Percentiles rank a stretch among this genome's conserved stretches.
phyloP scores from a whole-genome alignment of 2,888 invertebrate genomes.

The Trachelus stipa region DNA sequence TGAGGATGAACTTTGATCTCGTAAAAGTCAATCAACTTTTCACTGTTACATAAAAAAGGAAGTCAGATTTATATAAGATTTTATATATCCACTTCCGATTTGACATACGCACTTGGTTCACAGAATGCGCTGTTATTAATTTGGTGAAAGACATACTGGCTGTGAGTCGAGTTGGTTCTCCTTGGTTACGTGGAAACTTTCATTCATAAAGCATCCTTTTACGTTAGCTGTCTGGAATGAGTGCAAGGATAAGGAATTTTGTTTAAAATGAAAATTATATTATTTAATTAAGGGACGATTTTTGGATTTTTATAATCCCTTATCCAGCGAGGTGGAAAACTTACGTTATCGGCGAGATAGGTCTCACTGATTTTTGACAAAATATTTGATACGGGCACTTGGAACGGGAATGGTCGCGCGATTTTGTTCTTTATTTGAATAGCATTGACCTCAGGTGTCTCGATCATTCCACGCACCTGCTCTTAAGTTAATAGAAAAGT shows the following conservation, averaged over 20 bases:
- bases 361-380: not conserved
- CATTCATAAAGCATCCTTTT: not conserved
- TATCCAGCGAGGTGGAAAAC: not conserved
- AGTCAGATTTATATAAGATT: not conserved
- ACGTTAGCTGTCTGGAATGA: not conserved
- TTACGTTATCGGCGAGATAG: not conserved
- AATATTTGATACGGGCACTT: not conserved
- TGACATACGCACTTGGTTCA: not conserved
- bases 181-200: not conserved
- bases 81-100: no score
- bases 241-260: not conserved
- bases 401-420: no score
- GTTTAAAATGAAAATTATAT: not conserved
- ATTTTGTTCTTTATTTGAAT: no score
- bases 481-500: no score
- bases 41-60: not conserved
- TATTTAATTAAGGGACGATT: not conserved
- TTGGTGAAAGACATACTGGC: not conserved
- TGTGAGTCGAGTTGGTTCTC: not conserved
- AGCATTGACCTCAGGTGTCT: no score
- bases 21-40: not conserved
- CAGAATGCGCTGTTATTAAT: not conserved
- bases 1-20: not conserved
- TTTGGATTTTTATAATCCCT: no score
- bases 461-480: no score